Percentiles rank a stretch among this genome's conserved stretches.
Conservation (phyloP, 1,140 invertebrate genomes). For the silkworm (Bombyx mori) region DNA sequence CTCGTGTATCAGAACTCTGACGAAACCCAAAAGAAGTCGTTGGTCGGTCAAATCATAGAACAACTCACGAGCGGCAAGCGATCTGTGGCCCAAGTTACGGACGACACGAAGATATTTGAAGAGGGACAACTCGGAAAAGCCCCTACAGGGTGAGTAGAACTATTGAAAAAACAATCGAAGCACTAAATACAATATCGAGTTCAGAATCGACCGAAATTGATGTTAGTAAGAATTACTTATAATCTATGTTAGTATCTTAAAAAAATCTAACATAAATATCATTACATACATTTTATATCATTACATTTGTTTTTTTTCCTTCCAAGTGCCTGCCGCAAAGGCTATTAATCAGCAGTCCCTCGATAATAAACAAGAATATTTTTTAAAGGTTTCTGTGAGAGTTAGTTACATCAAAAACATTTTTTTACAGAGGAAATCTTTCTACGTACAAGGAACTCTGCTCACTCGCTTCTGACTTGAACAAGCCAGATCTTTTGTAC, state of each 20-base stretch:
- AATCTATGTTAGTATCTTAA: too few species aligned
- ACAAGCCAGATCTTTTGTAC: conserved; percentile 95
- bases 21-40: conserved; percentile 77
- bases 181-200: too few species aligned
- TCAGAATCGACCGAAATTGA: too few species aligned
- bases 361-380: too few species aligned
- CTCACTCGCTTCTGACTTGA: conserved; percentile 91
- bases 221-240: too few species aligned
- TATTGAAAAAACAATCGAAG: background rate
- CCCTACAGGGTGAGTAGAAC: conserved; percentile 81
- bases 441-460: conserved; percentile 96
- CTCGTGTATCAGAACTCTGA: conserved; percentile 88
- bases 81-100: conserved; percentile 79
- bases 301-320: too few species aligned
- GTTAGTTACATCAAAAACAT: conserved; percentile 9
- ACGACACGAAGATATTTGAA: conserved; percentile 90
- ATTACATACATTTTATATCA: too few species aligned
- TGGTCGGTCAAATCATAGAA: conserved; percentile 85
- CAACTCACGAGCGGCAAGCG: conserved; percentile 88
- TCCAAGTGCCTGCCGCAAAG: too few species aligned
- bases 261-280: too few species aligned
- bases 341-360: too few species aligned
- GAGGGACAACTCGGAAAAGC: conserved; percentile 88
- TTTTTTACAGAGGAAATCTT: conserved; percentile 79
- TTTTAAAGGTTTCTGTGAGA: too few species aligned